Base-by-base conservation (phyloP, 2,888 invertebrate species). In the Agrochola macilenta region DNA sequence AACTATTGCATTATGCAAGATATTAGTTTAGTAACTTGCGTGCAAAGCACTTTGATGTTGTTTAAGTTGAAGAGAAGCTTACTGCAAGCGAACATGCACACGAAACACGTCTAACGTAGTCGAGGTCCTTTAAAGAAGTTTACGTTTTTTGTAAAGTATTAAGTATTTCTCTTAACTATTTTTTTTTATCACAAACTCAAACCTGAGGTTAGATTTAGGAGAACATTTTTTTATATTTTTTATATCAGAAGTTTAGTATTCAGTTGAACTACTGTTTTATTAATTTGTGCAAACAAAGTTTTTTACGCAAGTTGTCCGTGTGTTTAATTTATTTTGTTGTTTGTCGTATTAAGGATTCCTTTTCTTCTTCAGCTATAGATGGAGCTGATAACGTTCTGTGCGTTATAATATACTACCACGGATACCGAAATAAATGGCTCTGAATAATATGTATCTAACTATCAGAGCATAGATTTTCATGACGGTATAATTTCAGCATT, bases 321-420 rank as follows among this genome's bases (percentile, higher is more conserved):
- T 89, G 85, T 86, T 88, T 89, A 84, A 87, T 88, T 87, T 87
- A 86, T 84, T 89, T 88, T 87, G 89, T 89, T 85, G 77, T 87
- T 86, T 82, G 49, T 85, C 81, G 69, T 84, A 77, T 61, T 86
- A 88, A 82, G 86, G 69, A 68, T 79, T 83, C 72, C 77, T 83
- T 86, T 58, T 76, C 69, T 85, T 35, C 35, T 3, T 35, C 35
- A 85, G 74, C 70, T 75, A 63, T 77, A 74, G 58, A 60, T 60
- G 68, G 54, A 76, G 69, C 58, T 69, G 58, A 69, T 49, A 39
- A 46, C 17, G n/a, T 58, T 26, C 43, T 52, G 20, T 46, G 20
- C 35, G 52, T 64, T 58, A 52, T 35, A 26, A 43, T 60, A 26
- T 23, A 73, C 82, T 66, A 73, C 74, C 81, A 84, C 73, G 64